Evolutionary conservation across 2,113 vertebrate genomes (phyloP), one percentile per base, ranked within the genome.

Genomic region (Sula dactylatra): DNA sequence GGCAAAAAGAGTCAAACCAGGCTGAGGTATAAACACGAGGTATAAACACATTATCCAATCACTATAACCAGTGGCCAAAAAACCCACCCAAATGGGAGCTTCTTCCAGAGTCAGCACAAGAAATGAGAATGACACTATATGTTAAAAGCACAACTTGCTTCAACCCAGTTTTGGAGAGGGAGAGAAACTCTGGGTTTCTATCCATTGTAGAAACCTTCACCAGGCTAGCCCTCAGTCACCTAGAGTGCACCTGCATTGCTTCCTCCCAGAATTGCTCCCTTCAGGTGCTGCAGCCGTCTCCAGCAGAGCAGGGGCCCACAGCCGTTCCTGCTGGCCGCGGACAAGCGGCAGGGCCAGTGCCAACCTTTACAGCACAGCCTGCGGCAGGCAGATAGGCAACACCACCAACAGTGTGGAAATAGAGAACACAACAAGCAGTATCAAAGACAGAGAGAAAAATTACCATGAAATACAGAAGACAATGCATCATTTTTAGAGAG

Each of bases 301-400:
- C 54, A 10, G 65, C 0, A 0, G 42, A 62, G 54, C 40, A 13
- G 19, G 5, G 5, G 26, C 17, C 70, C 38, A 2, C 0, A 8
- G 55, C 31, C 11, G 1, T 40, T 70, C 56, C 56, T 16, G 34
- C 29, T 32, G n/a, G 55, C 25, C 0, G 0, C 2, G 2, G 18
- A 11, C 25, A 49, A 42, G 69, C 3, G 7, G 45, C 4, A 0
- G 31, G 31, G 61, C 29, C 29, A n/a, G n/a, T 1, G 1, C 55
- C 69, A 42, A 8, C 11, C 52, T n/a, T 9, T 21, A 6, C 16
- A 49, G 72, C 59, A 34, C 67, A 65, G 64, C 61, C 85, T 73
- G 67, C 22, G 24, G 77, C 66, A 31, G 54, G 34, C 45, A 55
- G 62, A 55, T 2, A 34, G 54, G n/a, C 65, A 93, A 16, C 4